Conservation (phyloP, 2,888 invertebrate species). For the Cabera pusaria region DNA sequence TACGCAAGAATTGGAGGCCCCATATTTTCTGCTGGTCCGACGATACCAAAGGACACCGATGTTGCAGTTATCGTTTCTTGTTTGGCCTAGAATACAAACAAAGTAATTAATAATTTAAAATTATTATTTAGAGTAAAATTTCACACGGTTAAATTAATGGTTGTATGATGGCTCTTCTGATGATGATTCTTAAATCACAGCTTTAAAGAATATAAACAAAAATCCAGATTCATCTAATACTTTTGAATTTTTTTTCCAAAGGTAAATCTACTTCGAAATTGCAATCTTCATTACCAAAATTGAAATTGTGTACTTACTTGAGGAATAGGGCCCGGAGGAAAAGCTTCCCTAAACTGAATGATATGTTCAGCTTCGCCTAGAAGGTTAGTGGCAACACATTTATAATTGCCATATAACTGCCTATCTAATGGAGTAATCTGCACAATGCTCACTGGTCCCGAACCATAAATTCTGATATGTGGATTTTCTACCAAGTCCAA, state of each 20-base stretch:
- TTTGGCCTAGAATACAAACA: constrained; percentile 74
- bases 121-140: too few relatives aligned
- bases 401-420: constrained; percentile 88
- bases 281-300: too few relatives aligned
- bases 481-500: constrained; percentile 80
- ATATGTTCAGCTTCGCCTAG: constrained; percentile 87
- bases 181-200: too few relatives aligned
- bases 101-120: constrained; percentile 17
- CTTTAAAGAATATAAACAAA: too few relatives aligned
- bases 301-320: constrained; percentile 67
- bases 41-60: constrained; percentile 90
- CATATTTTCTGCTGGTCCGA: constrained; percentile 88
- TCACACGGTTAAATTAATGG: too few relatives aligned
- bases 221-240: too few relatives aligned
- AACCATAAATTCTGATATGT: constrained; percentile 84
- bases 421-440: constrained; percentile 87
- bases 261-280: too few relatives aligned
- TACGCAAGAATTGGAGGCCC: constrained; percentile 90
- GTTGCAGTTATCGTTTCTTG: constrained; percentile 91
- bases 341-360: constrained; percentile 90
- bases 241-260: too few relatives aligned
- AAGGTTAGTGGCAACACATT: constrained; percentile 91
- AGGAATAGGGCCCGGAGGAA: constrained; percentile 85
- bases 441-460: constrained; percentile 88
- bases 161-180: too few relatives aligned